Percentiles rank a stretch among this genome's conserved stretches.
phyloP scores from a whole-genome alignment of 92 coral and sea anemone genomes.

The Palythoa caribaeorum region DNA sequence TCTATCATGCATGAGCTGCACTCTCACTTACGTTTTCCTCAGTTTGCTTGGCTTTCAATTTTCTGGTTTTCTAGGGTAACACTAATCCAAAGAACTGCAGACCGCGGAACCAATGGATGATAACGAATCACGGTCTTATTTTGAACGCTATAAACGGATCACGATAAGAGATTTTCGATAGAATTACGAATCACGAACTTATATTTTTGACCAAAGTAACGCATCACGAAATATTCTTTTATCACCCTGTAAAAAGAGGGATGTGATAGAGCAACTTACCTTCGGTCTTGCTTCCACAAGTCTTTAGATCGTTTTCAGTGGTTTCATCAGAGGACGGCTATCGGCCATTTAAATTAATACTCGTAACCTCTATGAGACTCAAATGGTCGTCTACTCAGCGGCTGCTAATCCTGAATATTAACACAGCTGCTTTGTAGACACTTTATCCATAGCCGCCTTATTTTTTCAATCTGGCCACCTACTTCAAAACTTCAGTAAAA shows the following conservation, averaged over 20 bases:
- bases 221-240: no score
- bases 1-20: no score
- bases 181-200: not conserved
- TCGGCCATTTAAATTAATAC: slow-evolving; percentile 12
- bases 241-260: slow-evolving; percentile 1
- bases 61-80: no score
- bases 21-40: no score
- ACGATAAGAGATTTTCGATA: not conserved
- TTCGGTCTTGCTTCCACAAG: slow-evolving; percentile 2
- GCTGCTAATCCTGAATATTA: slow-evolving; percentile 5
- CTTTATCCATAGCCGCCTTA: slow-evolving; percentile 17
- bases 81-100: no score
- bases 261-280: not conserved
- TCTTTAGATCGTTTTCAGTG: not conserved
- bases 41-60: no score
- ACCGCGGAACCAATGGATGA: no score
- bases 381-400: not conserved
- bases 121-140: not conserved
- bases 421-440: not conserved
- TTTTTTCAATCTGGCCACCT: slow-evolving; percentile 10
- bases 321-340: slow-evolving; percentile 23
- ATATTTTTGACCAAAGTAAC: no score
- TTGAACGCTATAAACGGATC: not conserved
- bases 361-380: slow-evolving; percentile 21
- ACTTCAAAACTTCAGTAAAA: not conserved